These are phyloP conservation scores for Eudyptes chrysolophus DNA, from an alignment of 2,113 vertebrate species.

Conservation along the genomic window DNA sequence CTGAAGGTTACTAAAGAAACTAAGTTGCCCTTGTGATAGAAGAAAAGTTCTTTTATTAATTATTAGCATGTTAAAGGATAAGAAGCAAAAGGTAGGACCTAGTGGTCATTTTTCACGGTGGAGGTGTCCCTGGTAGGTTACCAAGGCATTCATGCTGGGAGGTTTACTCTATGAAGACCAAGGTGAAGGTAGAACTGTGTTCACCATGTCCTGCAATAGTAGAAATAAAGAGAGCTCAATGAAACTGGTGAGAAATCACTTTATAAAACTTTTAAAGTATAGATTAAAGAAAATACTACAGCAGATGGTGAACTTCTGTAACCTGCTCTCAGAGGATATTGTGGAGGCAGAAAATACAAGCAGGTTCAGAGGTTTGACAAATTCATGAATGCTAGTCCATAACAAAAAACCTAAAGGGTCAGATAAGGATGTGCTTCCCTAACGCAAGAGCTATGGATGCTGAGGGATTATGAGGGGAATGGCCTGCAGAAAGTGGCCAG, in stretches of 20 bases:
- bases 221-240: neutral
- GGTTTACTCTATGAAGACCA: neutral
- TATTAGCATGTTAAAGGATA: neutral
- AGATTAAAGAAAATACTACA: neutral
- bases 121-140: neutral
- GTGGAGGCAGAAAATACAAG: neutral
- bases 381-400: neutral
- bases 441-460: neutral
- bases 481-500: neutral
- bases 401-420: neutral
- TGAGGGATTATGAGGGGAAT: neutral
- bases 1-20: neutral
- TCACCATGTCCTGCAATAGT: neutral
- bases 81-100: neutral
- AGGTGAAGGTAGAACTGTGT: neutral
- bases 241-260: neutral
- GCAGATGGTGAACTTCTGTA: neutral
- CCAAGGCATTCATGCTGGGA: neutral
- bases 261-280: neutral
- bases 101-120: neutral
- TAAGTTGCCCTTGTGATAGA: neutral
- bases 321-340: neutral
- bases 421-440: neutral
- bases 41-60: constrained; percentile 12
- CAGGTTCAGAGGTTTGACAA: neutral